These are phyloP conservation scores for Lytechinus pictus DNA, from an alignment of 35 echinoderm and acorn worm species.

Conservation along the genomic window DNA sequence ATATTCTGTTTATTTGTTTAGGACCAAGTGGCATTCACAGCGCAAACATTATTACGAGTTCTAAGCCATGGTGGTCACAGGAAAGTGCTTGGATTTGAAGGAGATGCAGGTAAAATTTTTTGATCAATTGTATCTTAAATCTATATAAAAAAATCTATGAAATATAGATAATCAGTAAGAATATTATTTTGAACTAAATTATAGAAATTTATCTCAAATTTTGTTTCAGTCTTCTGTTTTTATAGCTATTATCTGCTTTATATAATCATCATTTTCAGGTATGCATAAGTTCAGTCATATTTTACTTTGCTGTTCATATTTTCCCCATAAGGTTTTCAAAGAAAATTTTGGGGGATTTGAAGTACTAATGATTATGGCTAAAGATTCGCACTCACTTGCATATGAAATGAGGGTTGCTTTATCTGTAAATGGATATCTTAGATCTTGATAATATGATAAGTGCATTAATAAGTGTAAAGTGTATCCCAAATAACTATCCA, in stretches of 20 bases:
- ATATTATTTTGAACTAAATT: too few relatives aligned
- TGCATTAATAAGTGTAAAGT: background rate
- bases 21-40: slow-evolving; percentile 98
- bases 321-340: background rate
- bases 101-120: slow-evolving; percentile 82
- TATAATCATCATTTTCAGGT: background rate
- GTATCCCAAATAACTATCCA: background rate
- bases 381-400: background rate
- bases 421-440: background rate
- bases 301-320: background rate
- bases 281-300: background rate
- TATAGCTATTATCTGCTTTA: background rate
- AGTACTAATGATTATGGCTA: background rate
- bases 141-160: background rate
- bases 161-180: background rate
- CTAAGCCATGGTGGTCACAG: slow-evolving; percentile 89
- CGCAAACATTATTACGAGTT: slow-evolving; percentile 91
- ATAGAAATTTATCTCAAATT: too few relatives aligned
- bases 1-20: slow-evolving; percentile 44
- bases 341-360: background rate
- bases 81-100: slow-evolving; percentile 94
- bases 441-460: background rate
- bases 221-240: too few relatives aligned
- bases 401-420: background rate
- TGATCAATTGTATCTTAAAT: too few relatives aligned